Percentiles rank a stretch among this genome's conserved stretches.
Evolutionary conservation across 2,888 invertebrate species (phyloP).

Genomic region (Sphinx pinastri): DNA sequence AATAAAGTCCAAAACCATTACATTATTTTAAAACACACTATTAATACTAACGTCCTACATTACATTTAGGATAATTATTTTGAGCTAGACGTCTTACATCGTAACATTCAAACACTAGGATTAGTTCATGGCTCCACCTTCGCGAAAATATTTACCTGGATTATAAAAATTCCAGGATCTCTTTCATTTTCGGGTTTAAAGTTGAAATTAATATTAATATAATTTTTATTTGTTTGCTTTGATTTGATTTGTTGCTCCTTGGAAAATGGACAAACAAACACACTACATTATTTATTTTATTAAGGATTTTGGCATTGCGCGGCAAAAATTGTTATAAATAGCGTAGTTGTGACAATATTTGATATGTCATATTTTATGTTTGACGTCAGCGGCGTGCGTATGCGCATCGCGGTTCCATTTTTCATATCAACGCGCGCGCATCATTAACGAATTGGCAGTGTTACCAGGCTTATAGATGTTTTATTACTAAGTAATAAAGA

Average conservation of each 20-base stretch:
- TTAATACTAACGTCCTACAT: background rate
- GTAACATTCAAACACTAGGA: background rate
- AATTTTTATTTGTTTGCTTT: too few species aligned
- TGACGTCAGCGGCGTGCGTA: conserved; percentile 15
- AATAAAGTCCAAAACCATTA: background rate
- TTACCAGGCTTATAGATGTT: background rate
- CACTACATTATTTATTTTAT: background rate
- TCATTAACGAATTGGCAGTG: background rate
- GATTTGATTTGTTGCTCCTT: too few species aligned
- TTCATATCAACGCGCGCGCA: conserved; percentile 21
- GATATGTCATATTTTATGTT: conserved; percentile 25
- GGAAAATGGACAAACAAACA: too few species aligned
- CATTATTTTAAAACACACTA: background rate
- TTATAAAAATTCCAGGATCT: too few species aligned
- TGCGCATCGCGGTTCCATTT: conserved; percentile 11
- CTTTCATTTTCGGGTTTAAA: too few species aligned
- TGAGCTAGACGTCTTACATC: conserved; percentile 6
- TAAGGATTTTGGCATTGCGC: background rate
- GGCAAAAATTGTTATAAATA: conserved; percentile 24
- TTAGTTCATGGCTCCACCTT: too few species aligned
- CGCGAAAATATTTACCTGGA: too few species aligned
- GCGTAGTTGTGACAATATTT: conserved; percentile 36
- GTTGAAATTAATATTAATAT: too few species aligned
- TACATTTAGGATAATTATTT: background rate
- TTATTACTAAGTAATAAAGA: background rate